These are phyloP conservation scores for Anguilla marmorata DNA, from an alignment of 2,797 vertebrate genomes.

Conservation along the genomic window DNA sequence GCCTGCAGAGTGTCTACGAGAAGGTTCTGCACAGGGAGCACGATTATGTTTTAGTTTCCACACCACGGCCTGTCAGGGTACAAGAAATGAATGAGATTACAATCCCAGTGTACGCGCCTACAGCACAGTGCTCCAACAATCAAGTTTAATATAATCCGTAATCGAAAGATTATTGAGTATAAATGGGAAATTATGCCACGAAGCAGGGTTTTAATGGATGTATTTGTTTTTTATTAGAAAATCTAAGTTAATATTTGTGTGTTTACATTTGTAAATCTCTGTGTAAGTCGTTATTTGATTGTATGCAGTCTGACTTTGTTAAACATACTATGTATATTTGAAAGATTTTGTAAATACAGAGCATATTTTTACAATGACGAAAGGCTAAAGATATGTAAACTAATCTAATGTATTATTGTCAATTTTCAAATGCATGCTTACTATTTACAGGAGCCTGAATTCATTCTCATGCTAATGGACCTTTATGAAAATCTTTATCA, in stretches of 20 bases:
- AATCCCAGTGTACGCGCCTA: constrained; percentile 82
- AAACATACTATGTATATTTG: constrained; percentile 69
- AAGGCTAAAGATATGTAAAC: constrained; percentile 59
- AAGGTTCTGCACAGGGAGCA: constrained; percentile 91
- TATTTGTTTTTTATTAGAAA: constrained; percentile 37
- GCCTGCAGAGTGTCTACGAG: constrained; percentile 94
- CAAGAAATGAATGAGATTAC: constrained; percentile 86
- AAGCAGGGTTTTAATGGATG: constrained; percentile 18
- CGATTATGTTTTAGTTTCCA: constrained; percentile 84
- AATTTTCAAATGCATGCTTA: constrained; percentile 69
- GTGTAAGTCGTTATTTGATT: constrained; percentile 59
- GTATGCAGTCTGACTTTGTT: constrained; percentile 49
- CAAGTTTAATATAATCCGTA: constrained; percentile 51
- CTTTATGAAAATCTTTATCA: constrained; percentile 54
- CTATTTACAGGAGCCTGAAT: constrained; percentile 64
- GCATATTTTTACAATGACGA: constrained; percentile 71
- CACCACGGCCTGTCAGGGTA: constrained; percentile 76
- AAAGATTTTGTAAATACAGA: constrained; percentile 74
- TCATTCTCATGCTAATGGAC: constrained; percentile 37
- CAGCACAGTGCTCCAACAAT: constrained; percentile 73
- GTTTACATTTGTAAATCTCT: constrained; percentile 51
- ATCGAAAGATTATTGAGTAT: constrained; percentile 4
- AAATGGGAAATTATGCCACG: not conserved
- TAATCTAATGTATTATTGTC: constrained; percentile 61
- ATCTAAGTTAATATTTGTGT: constrained; percentile 58